Base-by-base conservation (phyloP, 2,113 vertebrate genomes). In the Monarcha castaneiventris region DNA sequence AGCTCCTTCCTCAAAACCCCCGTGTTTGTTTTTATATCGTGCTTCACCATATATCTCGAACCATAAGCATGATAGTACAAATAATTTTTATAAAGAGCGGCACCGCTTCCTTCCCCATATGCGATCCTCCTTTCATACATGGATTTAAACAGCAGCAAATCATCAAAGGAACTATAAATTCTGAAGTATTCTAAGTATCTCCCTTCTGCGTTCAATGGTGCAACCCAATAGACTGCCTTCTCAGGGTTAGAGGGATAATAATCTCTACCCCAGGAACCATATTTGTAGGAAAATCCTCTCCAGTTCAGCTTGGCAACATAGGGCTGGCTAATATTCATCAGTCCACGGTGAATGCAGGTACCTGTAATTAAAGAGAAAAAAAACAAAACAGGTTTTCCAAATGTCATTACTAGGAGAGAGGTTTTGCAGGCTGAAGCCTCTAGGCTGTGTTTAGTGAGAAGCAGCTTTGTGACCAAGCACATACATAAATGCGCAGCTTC, bases 261-360 rank as follows among this genome's bases (percentile, higher is more conserved):
- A 89, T 99, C 98, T 75, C 97, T 97, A 11, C 99, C 98, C 99
- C 99, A 99, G 3, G 98, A 98, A 11, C 99, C 99, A 0, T 98
- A 98, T n/a, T 91, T 98, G 87, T 96, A 98, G 69, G 48, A 58
- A 94, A 98, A 98, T 44, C 99, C 98, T 58, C 39, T 94, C 84
- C 98, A 98, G 93, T 98, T 98, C 92, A 99, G 91, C 86, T 98
- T 98, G 44, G 97, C 98, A 25, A 98, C 26, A 14, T 97, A 83
- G 1, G 99, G 98, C n/a, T 97, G 96, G 58, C 98, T 99, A 94
- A 99, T 95, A 85, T 98, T 98, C 89, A 84, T 43, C 44, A 89
- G 84, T 73, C 97, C 97, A 19, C 91, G 96, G 7, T 98, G 98
- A 84, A 15, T 16, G 8, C 98, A 98, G 85, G 75, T 98, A 71